These are phyloP conservation scores for Sebastes iracundus DNA, from an alignment of 2,797 vertebrate species.

Conservation along the genomic window DNA sequence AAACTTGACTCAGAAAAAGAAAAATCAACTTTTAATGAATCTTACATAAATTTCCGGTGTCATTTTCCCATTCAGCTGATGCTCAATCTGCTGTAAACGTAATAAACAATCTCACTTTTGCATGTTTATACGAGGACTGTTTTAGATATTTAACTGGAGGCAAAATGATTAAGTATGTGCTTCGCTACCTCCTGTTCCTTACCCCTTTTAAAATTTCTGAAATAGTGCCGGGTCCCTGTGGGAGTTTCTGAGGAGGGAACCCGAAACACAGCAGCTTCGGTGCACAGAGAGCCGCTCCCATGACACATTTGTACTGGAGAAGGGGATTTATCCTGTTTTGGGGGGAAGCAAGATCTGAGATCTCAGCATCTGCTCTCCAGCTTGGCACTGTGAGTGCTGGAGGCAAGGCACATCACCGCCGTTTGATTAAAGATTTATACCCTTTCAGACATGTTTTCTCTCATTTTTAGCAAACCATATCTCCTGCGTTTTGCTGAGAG, in stretches of 20 bases:
- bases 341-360: constrained; percentile 72
- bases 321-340: constrained; percentile 76
- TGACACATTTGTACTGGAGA: constrained; percentile 76
- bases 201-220: constrained; percentile 70
- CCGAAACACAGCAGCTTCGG: constrained; percentile 67
- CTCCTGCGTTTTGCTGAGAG: constrained; percentile 67
- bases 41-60: constrained; percentile 10
- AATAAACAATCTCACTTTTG: constrained; percentile 55
- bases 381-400: constrained; percentile 73
- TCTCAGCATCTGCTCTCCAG: constrained; percentile 79
- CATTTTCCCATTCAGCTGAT: constrained; percentile 18
- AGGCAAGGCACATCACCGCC: constrained; percentile 77
- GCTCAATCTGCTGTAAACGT: constrained; percentile 38
- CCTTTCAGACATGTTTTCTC: constrained; percentile 80
- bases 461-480: constrained; percentile 71
- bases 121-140: constrained; percentile 55
- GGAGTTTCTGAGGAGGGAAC: constrained; percentile 72
- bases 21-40: constrained; percentile 21
- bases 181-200: constrained; percentile 58
- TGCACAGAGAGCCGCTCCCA: constrained; percentile 72
- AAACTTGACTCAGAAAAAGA: constrained; percentile 7
- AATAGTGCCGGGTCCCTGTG: constrained; percentile 71
- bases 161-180: constrained; percentile 69
- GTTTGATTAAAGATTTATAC: constrained; percentile 85
- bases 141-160: constrained; percentile 71